These are phyloP conservation scores for Bombylius discolor DNA, from an alignment of 2,888 invertebrate species.

Conservation along the genomic window DNA sequence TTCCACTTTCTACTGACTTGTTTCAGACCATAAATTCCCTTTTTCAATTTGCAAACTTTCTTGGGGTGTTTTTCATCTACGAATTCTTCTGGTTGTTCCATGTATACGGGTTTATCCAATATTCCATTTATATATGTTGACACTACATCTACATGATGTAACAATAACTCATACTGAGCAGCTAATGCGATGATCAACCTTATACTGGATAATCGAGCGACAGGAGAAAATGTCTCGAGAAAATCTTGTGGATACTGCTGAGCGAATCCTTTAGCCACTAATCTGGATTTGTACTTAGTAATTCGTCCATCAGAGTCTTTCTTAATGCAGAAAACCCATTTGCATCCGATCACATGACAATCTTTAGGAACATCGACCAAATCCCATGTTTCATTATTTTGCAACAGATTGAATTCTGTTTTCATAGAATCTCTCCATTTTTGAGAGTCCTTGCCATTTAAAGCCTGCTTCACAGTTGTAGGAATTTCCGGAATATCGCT, in stretches of 20 bases:
- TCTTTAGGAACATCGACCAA: no score
- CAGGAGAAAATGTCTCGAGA: constrained; percentile 8
- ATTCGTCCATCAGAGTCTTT: no score
- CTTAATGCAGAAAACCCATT: no score
- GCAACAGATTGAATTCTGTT: no score
- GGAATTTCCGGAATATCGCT: no score
- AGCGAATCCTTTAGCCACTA: no score
- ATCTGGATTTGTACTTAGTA: no score
- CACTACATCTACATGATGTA: constrained; percentile 5
- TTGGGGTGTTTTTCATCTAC: neutral
- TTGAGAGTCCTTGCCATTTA: no score
- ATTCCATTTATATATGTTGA: constrained; percentile 2
- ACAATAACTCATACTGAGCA: constrained; percentile 8
- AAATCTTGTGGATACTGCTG: constrained; percentile 3
- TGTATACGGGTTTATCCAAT: constrained; percentile 1
- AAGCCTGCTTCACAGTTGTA: no score
- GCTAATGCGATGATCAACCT: constrained; percentile 11
- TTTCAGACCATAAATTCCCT: constrained; percentile 2
- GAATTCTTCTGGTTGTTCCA: constrained; percentile 1
- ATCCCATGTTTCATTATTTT: no score
- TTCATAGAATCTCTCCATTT: no score
- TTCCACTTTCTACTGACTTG: constrained; percentile 1
- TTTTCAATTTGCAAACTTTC: constrained; percentile 2
- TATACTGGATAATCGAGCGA: constrained; percentile 11
- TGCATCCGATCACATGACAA: no score